Base-by-base conservation (phyloP, 2,113 vertebrate species). In the Rhea americana region DNA sequence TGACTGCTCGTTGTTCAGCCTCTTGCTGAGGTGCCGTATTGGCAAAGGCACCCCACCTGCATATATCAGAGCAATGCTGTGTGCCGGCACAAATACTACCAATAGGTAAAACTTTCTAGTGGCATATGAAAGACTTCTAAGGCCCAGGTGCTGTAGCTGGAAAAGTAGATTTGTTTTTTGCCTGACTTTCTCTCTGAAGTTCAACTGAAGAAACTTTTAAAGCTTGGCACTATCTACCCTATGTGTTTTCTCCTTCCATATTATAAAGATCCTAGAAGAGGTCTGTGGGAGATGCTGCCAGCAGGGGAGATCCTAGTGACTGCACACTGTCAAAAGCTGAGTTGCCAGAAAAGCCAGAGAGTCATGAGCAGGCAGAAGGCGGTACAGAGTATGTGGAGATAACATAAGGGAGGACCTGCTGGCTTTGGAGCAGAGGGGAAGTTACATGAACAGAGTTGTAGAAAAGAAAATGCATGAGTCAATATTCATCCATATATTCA, bases 401-500 rank as follows among this genome's bases (percentile, higher is more conserved):
- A 15, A 58, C 53, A 17, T 11, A 28, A 47, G n/a, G 48, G n/a
- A 51, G 47, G 18, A 30, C 51, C 39, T 14, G 48, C 76, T 47
- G 66, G n/a, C 53, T 45, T 28, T 11, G 55, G 85, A 73, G 87
- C 91, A n/a, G 55, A 35, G 39, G 87, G 62, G 45, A 85, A 58
- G 71, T 66, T 91, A 55, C 41, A 76, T 15, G 48, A 75, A 48
- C 0, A 0, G 87, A 78, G 82, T 66, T 72, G 80, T 74, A 51
- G 91, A 10, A 20, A 45, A 62, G 82, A 81, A 75, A 93, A 61
- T 3, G 15, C 21, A 6, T 2, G 83, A 94, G 93, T 93, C 94
- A 75, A 86, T 93, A 94, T 93, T 93, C 94, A 96, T 96, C 93
- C 95, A 96, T 96, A 94, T 93, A 95, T 94, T 94, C 94, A 94